phyloP scores from a whole-genome alignment of 2,888 invertebrate genomes.

The Aphodius granarius region DNA sequence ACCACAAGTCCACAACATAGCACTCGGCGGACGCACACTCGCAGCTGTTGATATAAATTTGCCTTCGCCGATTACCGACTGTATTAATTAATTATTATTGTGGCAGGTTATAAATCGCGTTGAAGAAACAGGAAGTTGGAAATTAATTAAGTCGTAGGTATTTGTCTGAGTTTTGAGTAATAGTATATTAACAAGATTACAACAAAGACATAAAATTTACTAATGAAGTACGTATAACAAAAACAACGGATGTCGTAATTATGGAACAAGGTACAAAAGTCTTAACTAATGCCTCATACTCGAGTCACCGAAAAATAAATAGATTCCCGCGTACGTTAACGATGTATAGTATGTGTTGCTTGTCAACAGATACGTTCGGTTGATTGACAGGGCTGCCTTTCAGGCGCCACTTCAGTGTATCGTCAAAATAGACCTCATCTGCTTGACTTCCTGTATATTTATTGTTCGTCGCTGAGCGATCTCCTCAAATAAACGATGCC shows the following conservation, averaged over 20 bases:
- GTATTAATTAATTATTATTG: constrained; percentile 11
- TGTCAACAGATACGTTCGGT: not conserved
- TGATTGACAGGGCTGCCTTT: not conserved
- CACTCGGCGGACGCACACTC: not conserved
- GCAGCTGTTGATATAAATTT: constrained; percentile 7
- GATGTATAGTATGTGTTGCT: not conserved
- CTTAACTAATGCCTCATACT: not conserved
- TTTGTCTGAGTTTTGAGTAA: not conserved
- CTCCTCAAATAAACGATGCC: not conserved
- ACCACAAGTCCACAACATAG: not conserved
- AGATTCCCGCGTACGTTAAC: not conserved
- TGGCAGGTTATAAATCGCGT: constrained; percentile 16
- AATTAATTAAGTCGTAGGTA: constrained; percentile 6
- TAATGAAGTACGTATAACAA: not conserved
- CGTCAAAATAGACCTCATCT: not conserved
- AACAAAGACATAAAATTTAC: no score
- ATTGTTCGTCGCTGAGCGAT: not conserved
- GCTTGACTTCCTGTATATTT: not conserved
- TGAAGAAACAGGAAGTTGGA: not conserved
- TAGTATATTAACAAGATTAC: not conserved
- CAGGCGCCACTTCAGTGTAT: not conserved
- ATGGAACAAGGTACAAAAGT: not conserved
- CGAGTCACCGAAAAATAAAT: not conserved
- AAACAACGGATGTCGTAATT: not conserved
- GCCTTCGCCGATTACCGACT: not conserved